These are phyloP conservation scores for Brachionus rotundiformis DNA, from an alignment of 1,140 invertebrate genomes.

Conservation along the genomic window DNA sequence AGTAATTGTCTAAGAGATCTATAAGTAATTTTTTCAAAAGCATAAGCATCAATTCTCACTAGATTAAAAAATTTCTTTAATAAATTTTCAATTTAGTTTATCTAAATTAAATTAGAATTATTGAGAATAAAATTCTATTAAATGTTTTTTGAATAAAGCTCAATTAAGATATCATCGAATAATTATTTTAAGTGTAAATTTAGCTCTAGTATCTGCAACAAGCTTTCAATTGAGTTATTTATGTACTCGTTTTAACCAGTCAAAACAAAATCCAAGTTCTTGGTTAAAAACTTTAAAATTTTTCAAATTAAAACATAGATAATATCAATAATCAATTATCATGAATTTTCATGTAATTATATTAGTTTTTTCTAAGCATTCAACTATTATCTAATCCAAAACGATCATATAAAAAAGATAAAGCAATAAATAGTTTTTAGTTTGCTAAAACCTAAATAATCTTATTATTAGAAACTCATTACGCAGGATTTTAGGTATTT, in stretches of 20 bases:
- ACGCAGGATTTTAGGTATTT: not conserved
- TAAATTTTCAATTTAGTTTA: too few relatives aligned
- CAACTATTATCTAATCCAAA: not conserved
- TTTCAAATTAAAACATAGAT: not conserved
- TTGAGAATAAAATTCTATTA: too few relatives aligned
- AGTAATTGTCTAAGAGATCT: not conserved
- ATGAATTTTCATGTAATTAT: not conserved
- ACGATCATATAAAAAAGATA: not conserved
- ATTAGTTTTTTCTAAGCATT: not conserved
- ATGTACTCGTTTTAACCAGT: not conserved
- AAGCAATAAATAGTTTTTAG: slow-evolving; percentile 23
- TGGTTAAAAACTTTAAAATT: not conserved
- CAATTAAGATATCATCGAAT: not conserved
- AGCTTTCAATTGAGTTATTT: not conserved
- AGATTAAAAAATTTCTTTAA: not conserved
- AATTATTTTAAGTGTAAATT: not conserved
- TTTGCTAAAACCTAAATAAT: slow-evolving; percentile 1
- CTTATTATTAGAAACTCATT: slow-evolving; percentile 12
- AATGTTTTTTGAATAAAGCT: too few relatives aligned
- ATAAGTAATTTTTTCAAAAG: not conserved
- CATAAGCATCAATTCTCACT: not conserved
- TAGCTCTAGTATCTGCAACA: not conserved
- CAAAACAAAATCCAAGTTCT: not conserved
- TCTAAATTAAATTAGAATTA: too few relatives aligned
- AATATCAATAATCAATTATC: slow-evolving; percentile 43